Base-by-base conservation (phyloP, 2,113 vertebrate genomes). In the Brachypodius melanocephalos region DNA sequence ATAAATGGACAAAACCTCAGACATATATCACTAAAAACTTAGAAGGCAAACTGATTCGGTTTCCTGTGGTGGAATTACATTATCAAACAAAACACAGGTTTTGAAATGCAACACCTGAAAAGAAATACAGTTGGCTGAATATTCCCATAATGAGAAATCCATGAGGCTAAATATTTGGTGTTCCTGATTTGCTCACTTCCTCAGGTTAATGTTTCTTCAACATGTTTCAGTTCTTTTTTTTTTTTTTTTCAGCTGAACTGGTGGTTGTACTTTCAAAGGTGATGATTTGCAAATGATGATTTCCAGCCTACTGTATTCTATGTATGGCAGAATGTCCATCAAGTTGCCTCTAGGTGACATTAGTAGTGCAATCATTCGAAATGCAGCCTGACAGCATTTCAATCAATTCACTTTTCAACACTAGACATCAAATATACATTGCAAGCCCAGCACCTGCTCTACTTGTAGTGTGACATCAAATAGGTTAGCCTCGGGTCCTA, bases 241-340 rank as follows among this genome's bases (percentile, higher is more conserved):
- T 58, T 15, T 29, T 81, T 63, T 81, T 90, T 59, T 14, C n/a
- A 94, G 28, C 48, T 90, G 96, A 95, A 87, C 58, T 80, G 45
- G 71, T 94, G 92, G 91, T 88, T 91, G 66, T 95, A 76, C 83
- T 96, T 87, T 82, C 59, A 73, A 96, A 95, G 95, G 97, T 91
- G 97, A 93, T 95, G 96, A 97, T 97, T 97, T 97, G 95, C 61
- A 96, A 97, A 97, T 96, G 91, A 97, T 95, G 93, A 83, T 96
- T 97, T 97, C 96, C 95, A 95, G 89, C 80, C 94, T 94, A 89
- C 85, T 92, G 87, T 95, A 84, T 89, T 94, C 80, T 89, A 2
- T 69, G 80, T 94, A 93, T 62, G 72, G 88, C 73, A 95, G 88
- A 93, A 95, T 94, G 95, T 96, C 96, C 93, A 88, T 97, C 96